Base-by-base conservation (phyloP, 2,797 vertebrate species). In the Malurus splendens region DNA sequence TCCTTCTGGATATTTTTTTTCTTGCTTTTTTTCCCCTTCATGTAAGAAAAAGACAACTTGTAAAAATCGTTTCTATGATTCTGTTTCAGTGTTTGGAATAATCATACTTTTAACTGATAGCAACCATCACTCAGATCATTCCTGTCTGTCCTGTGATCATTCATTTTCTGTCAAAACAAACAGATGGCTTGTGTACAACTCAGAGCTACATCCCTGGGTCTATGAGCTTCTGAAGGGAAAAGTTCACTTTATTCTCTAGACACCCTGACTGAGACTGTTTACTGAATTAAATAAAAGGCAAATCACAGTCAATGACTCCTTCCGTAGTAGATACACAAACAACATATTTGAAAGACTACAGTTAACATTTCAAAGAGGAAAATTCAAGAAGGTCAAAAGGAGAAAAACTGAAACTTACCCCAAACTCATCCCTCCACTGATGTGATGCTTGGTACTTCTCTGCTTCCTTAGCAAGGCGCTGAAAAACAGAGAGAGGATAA, bases 391-490 rank as follows among this genome's bases (percentile, higher is more conserved):
- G 12, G 20, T 62, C 59, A 87, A 64, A 68, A 79, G 3, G 1
- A 66, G 18, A 77, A 77, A 88, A 82, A 32, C 2, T 41, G 36
- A 82, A 92, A 83, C 98, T 98, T 98, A 99, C 99, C 96, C 97
- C 97, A 96, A 98, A 99, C 51, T 99, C 98, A 30, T 99, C 98
- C 79, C 98, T 98, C 99, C 99, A 99, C 65, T 96, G 96, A 96
- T 99, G 99, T 7, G 97, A 97, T 90, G 97, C 98, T 97, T 99
- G 99, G 94, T 98, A 98, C 71, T 97, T 96, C 93, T 99, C 99
- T 38, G 99, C 99, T 96, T 98, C 98, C 94, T 98, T 97, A 87
- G 98, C 99, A 54, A 99, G 98, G 93, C 98, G 98, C 99, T 99
- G 96, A 66, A 94, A 96, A 94, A 18, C 27, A 96, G 32, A 91